phyloP scores from a whole-genome alignment of 2,113 vertebrate species.

The Hassar affinis region DNA sequence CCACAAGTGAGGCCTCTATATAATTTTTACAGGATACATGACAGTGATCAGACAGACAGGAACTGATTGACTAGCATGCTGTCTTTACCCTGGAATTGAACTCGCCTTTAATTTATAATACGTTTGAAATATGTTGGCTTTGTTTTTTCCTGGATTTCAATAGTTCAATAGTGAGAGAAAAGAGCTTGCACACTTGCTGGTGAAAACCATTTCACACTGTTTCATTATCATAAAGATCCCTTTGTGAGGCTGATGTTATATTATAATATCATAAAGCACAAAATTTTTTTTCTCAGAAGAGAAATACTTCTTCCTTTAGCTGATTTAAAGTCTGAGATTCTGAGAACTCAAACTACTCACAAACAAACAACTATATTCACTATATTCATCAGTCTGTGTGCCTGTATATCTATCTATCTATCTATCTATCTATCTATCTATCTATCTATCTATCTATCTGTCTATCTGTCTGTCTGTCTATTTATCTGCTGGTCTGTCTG shows the following conservation, averaged over 20 bases:
- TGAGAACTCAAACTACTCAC: background rate
- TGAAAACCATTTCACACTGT: background rate
- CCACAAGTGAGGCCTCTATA: conserved; percentile 1
- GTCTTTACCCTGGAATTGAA: background rate
- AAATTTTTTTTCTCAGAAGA: background rate
- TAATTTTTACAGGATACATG: conserved; percentile 24
- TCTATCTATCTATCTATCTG: background rate
- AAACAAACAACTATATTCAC: no score
- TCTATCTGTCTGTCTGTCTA: background rate
- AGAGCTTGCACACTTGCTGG: background rate
- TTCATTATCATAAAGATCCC: background rate
- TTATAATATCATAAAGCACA: background rate
- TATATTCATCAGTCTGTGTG: no score
- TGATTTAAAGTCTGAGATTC: background rate
- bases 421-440: no score
- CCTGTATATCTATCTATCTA: no score
- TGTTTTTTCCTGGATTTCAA: background rate
- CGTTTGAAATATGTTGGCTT: background rate
- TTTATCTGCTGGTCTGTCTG: background rate
- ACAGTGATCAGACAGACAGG: no score
- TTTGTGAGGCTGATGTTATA: background rate
- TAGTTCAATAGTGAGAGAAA: background rate
- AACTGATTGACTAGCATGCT: background rate
- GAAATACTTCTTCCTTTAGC: background rate
- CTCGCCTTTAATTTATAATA: background rate